Base-by-base conservation (phyloP, 2,113 vertebrate genomes). In the Macquaria ambigua region DNA sequence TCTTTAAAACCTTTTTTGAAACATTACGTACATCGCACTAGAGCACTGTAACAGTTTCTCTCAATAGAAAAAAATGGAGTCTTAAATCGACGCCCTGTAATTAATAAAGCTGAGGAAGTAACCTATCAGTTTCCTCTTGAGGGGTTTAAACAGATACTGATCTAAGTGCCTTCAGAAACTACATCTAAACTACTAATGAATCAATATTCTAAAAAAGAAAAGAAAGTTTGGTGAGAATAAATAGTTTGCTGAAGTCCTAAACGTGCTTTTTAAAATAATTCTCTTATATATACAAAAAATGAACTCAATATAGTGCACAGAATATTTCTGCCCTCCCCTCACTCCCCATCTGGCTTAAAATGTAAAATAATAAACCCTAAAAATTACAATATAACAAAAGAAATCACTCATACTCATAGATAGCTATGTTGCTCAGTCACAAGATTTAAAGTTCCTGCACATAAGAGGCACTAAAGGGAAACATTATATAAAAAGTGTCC, bases 41-140 rank as follows among this genome's bases (percentile, higher is more conserved):
- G 31, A 8, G 7, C 9, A 12, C 1, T 11, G 2, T 12, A n/a
- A 41, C 23, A 16, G 25, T 5, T 43, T 10, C 3, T 39, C 2
- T 39, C 1, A 5, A 8, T 10, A 16, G 46, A 53, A 48, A 77
- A 46, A 8, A 59, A 67, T 1, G 28, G n/a, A 48, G 48, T 52
- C 9, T 25, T 16, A 11, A 72, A 62, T 77, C 41, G 31, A 72
- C 37, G 59, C 46, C 56, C 39, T 68, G 76, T 41, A 7, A 34
- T 55, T 25, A 3, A 67, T 67, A 48, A 31, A 63, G 28, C 75
- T 58, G 72, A 87, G 85, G 87, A 88, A 89, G 89, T 88, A 48
- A 43, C 10, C 31, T 18, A 37, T 12, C 52, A 4, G 7, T 69
- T 81, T 86, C 58, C 53, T 86, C 39, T 39, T 5, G 3, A 59